Base-by-base conservation (phyloP, 2,797 vertebrate genomes). In the Stomatorhinus walkeri region DNA sequence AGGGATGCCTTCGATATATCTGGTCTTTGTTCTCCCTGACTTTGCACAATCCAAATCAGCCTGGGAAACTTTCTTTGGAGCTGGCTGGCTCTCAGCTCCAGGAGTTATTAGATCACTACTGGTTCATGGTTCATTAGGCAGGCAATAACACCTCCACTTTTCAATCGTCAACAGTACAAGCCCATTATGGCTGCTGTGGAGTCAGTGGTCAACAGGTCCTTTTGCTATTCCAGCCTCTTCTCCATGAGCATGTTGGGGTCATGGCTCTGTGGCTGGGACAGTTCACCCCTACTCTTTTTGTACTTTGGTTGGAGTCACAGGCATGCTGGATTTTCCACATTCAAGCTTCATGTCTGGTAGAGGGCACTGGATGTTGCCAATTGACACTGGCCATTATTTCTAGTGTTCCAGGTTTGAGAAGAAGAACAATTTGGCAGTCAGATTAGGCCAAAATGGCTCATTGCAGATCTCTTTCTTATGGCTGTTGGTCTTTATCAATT, bases 1-100 rank as follows among this genome's bases (percentile, higher is more conserved):
- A 43, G 22, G 48, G 6, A 10, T 87, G 89, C 86, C 81, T 87
- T 86, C 79, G 43, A 49, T 14, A 46, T 51, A 36, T 91, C 68
- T 32, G 22, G 0, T 90, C 92, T 94, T 93, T 91, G 92, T 90
- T 92, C 87, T 90, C 85, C 86, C 89, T 72, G 84, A 85, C 56
- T 79, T 90, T 72, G 12, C 36, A 46, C 48, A 79, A 28, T 40
- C 40, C 32, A 93, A 93, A 94, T 93, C 89, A 91, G 93, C 93
- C 94, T 95, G 94, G 94, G 93, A 94, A 94, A 94, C 90, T 88
- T 81, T 88, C 91, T n/a, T 51, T 14, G 81, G 90, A 87, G 91
- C 93, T 94, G 95, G 93, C 94, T 79, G 89, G 92, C 19, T 90
- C 92, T 95, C 93, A 93, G 92, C 91, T 90, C 92, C 54, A 89